These are phyloP conservation scores for Eulemur mongoz DNA, from an alignment of 2,797 vertebrate species.

Conservation along the genomic window DNA sequence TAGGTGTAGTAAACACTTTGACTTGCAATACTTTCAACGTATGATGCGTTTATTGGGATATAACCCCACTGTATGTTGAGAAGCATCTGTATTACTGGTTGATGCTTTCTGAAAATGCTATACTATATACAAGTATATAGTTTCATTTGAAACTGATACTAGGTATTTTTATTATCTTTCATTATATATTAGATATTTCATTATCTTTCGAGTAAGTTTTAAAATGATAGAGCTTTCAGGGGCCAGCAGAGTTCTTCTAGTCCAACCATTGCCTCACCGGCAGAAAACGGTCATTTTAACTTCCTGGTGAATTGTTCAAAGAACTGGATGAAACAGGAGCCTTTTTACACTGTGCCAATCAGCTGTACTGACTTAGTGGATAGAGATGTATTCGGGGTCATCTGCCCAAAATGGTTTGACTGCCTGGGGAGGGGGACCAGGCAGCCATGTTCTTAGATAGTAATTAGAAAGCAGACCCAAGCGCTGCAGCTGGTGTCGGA, in stretches of 20 bases:
- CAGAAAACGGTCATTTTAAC: background rate
- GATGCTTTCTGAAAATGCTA: background rate
- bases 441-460: background rate
- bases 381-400: background rate
- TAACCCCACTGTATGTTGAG: background rate
- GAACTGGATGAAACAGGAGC: background rate
- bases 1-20: background rate
- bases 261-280: background rate
- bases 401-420: background rate
- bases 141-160: background rate
- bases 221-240: background rate
- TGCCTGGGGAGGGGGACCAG: background rate
- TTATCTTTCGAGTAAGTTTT: background rate
- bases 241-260: no score
- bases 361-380: background rate
- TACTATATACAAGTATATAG: no score
- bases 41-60: background rate
- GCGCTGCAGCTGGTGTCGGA: background rate
- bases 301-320: background rate
- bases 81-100: background rate
- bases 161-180: background rate
- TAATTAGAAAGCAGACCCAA: background rate
- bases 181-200: background rate
- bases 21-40: background rate
- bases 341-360: background rate